Base-by-base conservation (phyloP, 2,888 invertebrate genomes). In the Melolontha melolontha region DNA sequence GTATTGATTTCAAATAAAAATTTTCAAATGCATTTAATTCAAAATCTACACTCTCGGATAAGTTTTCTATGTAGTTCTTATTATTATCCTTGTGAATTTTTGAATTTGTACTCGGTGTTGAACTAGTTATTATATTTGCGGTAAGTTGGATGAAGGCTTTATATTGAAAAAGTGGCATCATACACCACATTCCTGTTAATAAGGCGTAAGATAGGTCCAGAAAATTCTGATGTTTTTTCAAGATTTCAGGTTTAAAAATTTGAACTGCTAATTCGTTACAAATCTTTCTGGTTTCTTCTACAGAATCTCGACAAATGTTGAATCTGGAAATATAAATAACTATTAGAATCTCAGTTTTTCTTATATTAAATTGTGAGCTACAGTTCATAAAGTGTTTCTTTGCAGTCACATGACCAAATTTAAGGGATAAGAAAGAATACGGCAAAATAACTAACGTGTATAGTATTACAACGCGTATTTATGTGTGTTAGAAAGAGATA, bases 181-280 rank as follows among this genome's bases (percentile, higher is more conserved):
- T 83, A 2, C 86, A 86, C 90, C 90, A 91, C 78, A 94, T 81
- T 0, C 92, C 92, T 55, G 90, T 85, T 1, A 93, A 79, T 76
- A 94, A 83, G 0, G 88, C 86, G 0, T 78, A 80, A 0, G 91
- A 85, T 89, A 92, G 90, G 72, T 87, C 82, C 59, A 89, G 83
- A 80, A 92, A 94, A 63, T 89, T 85, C 47, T 88, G 83, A 0
- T 87, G 87, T 1, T 87, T 87, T 50, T 86, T 84, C 59, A 86
- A 85, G 8, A 93, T 78, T 29, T 86, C 85, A 0, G 92, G 92
- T 7, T 85, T 84, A 76, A 87, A 91, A 0, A 91, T 86, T 1
- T 88, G 85, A 0, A 89, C 87, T 62, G 87, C 82, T 0, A 91
- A 79, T 41, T 86, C 77, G 16, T 86, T 84, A 74, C 90, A 90